phyloP scores from a whole-genome alignment of 2,888 invertebrate genomes.

The Schrankia costaestrigalis region DNA sequence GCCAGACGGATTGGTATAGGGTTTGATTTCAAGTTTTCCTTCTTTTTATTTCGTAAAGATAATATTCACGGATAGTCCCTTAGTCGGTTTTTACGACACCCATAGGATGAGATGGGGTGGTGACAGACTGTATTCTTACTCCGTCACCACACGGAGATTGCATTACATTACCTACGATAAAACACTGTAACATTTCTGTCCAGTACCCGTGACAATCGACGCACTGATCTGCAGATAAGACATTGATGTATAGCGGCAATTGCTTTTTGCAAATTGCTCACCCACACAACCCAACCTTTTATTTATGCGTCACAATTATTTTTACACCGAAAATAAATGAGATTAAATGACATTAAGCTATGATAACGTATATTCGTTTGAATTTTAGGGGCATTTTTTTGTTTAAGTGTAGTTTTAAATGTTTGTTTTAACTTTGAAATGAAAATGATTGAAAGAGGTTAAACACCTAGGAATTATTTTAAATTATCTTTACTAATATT shows the following conservation, averaged over 20 bases:
- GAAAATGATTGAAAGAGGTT: too few species aligned
- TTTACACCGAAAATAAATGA: slow-evolving; percentile 43
- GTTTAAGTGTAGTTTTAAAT: not conserved
- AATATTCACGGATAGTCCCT: too few species aligned
- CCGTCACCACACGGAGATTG: not conserved
- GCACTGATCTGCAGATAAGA: slow-evolving; percentile 62
- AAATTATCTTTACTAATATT: too few species aligned
- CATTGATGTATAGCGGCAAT: slow-evolving; percentile 69
- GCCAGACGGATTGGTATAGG: too few species aligned
- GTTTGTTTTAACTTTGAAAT: not conserved
- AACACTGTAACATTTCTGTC: slow-evolving; percentile 3
- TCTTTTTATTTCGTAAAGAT: too few species aligned
- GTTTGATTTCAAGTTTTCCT: too few species aligned
- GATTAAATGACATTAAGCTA: slow-evolving; percentile 33
- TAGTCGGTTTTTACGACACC: too few species aligned
- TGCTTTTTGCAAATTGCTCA: slow-evolving; percentile 71
- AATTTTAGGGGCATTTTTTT: too few species aligned
- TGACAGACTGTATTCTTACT: not conserved
- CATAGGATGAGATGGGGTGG: too few species aligned
- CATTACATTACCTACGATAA: not conserved
- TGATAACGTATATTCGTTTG: slow-evolving; percentile 5
- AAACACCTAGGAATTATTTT: too few species aligned
- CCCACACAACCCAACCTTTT: slow-evolving; percentile 38
- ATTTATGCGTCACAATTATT: slow-evolving; percentile 65
- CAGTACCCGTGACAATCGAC: slow-evolving; percentile 49